These are phyloP conservation scores for Perithous albicinctus DNA, from an alignment of 2,888 invertebrate species.

Conservation along the genomic window DNA sequence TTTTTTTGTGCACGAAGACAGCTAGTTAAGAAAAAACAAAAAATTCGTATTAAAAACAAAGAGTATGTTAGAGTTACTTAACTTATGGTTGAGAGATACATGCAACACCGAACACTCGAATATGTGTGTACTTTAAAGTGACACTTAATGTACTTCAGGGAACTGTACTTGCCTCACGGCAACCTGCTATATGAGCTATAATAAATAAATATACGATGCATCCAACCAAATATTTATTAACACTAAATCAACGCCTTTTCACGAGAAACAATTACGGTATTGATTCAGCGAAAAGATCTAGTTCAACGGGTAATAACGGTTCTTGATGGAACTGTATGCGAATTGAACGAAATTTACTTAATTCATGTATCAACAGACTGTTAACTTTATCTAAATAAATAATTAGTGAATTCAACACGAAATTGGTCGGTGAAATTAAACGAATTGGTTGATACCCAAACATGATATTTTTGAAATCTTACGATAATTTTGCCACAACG, in stretches of 20 bases:
- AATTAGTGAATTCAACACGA: too few relatives aligned
- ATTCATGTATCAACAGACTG: not conserved
- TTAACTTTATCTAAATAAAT: not conserved
- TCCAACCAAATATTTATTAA: slow-evolving; percentile 17
- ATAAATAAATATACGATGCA: slow-evolving; percentile 19
- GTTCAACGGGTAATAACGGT: not conserved
- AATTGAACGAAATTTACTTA: not conserved
- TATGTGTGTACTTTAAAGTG: not conserved
- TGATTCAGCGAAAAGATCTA: slow-evolving; percentile 7
- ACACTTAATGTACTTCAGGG: slow-evolving; percentile 6
- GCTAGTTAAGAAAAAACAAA: not conserved
- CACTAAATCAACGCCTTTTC: slow-evolving; percentile 2
- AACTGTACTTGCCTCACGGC: slow-evolving; percentile 9
- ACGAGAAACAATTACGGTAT: slow-evolving; percentile 1
- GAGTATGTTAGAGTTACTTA: not conserved
- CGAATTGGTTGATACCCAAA: slow-evolving; percentile 9
- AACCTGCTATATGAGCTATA: slow-evolving; percentile 12
- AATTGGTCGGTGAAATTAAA: slow-evolving; percentile 2
- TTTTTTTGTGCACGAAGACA: slow-evolving; percentile 2
- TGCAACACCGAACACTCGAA: not conserved
- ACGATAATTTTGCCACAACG: not conserved
- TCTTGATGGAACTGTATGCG: slow-evolving; percentile 19
- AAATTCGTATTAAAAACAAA: too few relatives aligned
- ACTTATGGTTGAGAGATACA: slow-evolving; percentile 4
- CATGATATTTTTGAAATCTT: slow-evolving; percentile 19